Evolutionary conservation across 1,140 invertebrate genomes (phyloP).

Genomic region (Harpegnathos saltator): DNA sequence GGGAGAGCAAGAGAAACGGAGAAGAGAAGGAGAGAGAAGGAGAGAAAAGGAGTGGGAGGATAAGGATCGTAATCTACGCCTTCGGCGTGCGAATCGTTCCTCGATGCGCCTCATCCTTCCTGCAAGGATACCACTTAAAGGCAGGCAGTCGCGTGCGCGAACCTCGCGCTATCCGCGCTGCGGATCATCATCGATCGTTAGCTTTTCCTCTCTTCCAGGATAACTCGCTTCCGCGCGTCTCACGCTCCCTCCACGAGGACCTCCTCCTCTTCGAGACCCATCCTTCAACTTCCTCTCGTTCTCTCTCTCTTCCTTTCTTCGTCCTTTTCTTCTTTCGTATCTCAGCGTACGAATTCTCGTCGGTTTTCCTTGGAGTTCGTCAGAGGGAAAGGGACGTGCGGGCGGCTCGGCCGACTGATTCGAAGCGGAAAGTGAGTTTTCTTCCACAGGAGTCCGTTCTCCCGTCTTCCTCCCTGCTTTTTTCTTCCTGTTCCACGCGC

Average conservation of each 20-base stretch:
- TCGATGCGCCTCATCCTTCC: slow-evolving; percentile 22
- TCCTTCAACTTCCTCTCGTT: not conserved
- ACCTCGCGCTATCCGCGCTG: not conserved
- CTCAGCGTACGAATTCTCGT: slow-evolving; percentile 35
- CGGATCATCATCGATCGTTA: slow-evolving; percentile 41
- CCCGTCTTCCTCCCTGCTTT: slow-evolving; percentile 34
- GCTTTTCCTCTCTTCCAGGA: not conserved
- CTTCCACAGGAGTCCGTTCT: slow-evolving; percentile 50
- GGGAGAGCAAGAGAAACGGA: too few relatives aligned
- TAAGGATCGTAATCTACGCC: slow-evolving; percentile 48
- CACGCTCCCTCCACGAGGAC: not conserved
- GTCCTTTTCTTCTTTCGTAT: not conserved
- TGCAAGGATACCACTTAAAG: not conserved
- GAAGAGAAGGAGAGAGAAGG: too few relatives aligned
- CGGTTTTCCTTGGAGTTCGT: slow-evolving; percentile 44
- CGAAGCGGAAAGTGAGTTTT: slow-evolving; percentile 78
- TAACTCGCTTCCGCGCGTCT: not conserved
- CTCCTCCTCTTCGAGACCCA: not conserved
- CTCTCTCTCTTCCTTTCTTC: not conserved
- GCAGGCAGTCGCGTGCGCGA: not conserved
- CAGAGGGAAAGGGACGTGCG: not conserved
- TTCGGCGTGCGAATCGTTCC: slow-evolving; percentile 21
- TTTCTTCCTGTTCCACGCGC: slow-evolving; percentile 52
- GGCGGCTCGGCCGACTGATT: slow-evolving; percentile 53
- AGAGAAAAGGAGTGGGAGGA: too few relatives aligned